These are phyloP conservation scores for Oceanodroma tethys DNA, from an alignment of 2,113 vertebrate genomes.

Conservation along the genomic window DNA sequence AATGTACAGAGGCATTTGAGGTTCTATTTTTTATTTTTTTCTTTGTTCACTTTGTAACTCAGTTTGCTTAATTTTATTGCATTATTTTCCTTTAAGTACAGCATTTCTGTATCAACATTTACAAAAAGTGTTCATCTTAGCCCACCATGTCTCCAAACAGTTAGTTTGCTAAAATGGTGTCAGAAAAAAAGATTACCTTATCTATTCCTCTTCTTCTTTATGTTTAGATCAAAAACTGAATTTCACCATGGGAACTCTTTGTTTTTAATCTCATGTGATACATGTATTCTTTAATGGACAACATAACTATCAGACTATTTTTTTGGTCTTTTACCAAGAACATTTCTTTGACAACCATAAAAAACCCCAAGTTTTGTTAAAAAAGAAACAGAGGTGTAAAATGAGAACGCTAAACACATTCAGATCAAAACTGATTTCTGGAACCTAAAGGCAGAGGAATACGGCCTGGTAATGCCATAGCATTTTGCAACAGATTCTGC, in stretches of 20 bases:
- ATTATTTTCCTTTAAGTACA: neutral
- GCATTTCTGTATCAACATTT: neutral
- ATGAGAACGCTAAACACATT: neutral
- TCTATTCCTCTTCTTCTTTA: neutral
- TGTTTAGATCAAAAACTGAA: neutral
- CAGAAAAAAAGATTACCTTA: neutral
- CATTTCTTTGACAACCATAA: neutral
- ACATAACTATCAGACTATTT: neutral
- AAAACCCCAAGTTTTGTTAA: fast-evolving
- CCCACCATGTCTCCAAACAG: neutral
- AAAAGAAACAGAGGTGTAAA: neutral
- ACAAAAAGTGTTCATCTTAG: neutral
- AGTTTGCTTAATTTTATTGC: neutral
- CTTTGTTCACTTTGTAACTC: neutral
- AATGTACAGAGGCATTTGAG: neutral
- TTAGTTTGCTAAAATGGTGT: neutral
- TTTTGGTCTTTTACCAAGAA: neutral
- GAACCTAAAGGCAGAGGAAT: neutral
- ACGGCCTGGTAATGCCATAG: neutral
- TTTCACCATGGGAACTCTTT: neutral
- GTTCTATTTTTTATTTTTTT: neutral
- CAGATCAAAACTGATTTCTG: neutral
- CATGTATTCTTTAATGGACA: neutral
- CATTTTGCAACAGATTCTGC: neutral
- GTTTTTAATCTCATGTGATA: neutral